These are phyloP conservation scores for Caenorhabditis panamensis DNA, from an alignment of 2,888 invertebrate genomes.

Conservation along the genomic window DNA sequence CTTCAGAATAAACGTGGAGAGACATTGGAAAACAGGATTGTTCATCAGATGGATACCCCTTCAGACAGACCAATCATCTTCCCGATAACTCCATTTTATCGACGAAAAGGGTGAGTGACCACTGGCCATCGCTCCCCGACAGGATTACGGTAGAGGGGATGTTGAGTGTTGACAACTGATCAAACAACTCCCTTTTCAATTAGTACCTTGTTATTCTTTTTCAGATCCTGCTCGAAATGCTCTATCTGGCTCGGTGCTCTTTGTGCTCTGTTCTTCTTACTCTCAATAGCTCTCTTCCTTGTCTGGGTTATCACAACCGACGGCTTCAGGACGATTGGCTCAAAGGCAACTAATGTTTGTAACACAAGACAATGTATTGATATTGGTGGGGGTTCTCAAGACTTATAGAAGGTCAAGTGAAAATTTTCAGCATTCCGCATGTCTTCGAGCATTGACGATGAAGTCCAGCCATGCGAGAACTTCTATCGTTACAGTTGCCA, in stretches of 20 bases:
- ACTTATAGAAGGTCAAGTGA: not conserved
- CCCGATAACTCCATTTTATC: conserved; percentile 65
- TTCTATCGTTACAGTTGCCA: conserved; percentile 71
- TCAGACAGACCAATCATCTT: conserved; percentile 51
- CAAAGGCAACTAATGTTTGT: conserved; percentile 64
- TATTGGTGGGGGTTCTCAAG: conserved; percentile 54
- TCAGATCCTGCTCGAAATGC: conserved; percentile 66
- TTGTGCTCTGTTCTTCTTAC: conserved; percentile 63
- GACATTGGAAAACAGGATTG: conserved; percentile 22
- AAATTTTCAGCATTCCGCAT: conserved; percentile 67
- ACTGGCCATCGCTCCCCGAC: conserved; percentile 5
- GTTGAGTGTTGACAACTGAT: conserved; percentile 24
- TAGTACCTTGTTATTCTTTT: conserved; percentile 19
- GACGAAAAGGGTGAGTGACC: conserved; percentile 54
- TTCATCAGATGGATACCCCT: conserved; percentile 12
- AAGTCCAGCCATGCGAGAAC: conserved; percentile 69
- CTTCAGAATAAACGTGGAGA: conserved; percentile 18
- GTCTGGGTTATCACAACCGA: conserved; percentile 71
- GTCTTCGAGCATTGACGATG: conserved; percentile 68
- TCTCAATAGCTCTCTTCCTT: conserved; percentile 67
- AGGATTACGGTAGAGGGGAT: conserved; percentile 39
- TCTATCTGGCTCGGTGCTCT: conserved; percentile 62
- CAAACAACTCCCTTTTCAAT: no score
- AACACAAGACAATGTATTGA: conserved; percentile 68
- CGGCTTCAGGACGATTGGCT: conserved; percentile 66